phyloP scores from a whole-genome alignment of 2,888 invertebrate genomes.

The Halictus ligatus region DNA sequence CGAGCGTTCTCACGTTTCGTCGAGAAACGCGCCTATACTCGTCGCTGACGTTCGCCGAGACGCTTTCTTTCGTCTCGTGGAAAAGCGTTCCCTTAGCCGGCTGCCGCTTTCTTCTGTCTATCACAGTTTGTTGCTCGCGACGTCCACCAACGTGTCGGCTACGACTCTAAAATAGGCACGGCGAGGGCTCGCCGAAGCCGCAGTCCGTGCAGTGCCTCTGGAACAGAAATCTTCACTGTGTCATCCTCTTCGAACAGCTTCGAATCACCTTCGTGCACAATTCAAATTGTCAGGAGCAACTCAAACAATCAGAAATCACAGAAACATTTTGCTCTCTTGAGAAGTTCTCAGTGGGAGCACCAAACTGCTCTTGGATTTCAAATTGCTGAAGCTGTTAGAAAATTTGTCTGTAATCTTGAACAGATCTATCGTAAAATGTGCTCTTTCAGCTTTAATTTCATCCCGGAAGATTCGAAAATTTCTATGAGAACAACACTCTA shows the following conservation, averaged over 20 bases:
- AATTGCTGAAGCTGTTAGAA: background rate
- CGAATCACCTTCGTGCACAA: no score
- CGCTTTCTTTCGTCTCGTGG: conserved; percentile 2
- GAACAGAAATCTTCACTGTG: conserved; percentile 18
- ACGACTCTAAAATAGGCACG: conserved; percentile 63
- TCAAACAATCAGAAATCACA: no score
- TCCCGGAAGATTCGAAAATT: background rate
- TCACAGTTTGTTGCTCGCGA: conserved; percentile 54
- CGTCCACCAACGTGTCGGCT: conserved; percentile 36
- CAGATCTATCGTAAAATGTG: background rate
- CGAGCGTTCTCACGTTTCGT: conserved; percentile 20
- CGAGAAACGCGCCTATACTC: conserved; percentile 19
- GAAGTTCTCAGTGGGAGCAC: background rate
- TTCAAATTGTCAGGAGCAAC: no score
- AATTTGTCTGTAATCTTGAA: background rate
- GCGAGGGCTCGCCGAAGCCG: conserved; percentile 72
- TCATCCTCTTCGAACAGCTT: background rate
- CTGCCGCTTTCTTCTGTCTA: conserved; percentile 65
- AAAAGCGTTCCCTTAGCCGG: conserved; percentile 50
- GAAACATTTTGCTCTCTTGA: background rate
- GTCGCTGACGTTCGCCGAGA: background rate
- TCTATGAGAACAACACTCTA: background rate
- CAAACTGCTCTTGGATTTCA: background rate
- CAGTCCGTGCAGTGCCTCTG: conserved; percentile 74
- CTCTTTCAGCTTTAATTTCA: background rate